Evolutionary conservation across 92 coral and sea anemone species (phyloP).

Genomic region (Parazoanthus swiftii): DNA sequence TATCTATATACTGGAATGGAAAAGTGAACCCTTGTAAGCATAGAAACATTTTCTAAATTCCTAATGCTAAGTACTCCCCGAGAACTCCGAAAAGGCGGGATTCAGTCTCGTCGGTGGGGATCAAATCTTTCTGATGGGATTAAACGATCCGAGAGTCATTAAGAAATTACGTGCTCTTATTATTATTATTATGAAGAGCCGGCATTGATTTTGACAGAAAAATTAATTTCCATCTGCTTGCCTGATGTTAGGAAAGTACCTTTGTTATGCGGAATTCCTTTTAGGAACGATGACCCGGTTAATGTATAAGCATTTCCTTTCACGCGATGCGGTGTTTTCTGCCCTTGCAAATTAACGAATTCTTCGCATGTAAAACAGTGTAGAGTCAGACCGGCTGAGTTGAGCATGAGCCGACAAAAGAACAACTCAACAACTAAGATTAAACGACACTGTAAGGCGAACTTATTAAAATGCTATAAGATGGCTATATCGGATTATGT

Average conservation of each 20-base stretch:
- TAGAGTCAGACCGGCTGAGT: neutral
- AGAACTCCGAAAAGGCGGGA: neutral
- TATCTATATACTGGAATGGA: neutral
- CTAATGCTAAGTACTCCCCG: neutral
- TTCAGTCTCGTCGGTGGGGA: neutral
- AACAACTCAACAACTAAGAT: constrained; percentile 25
- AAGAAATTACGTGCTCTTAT: neutral
- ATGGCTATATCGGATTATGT: constrained; percentile 23
- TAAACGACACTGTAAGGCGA: neutral
- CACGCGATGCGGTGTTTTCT: neutral
- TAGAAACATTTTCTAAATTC: neutral
- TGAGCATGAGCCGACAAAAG: constrained; percentile 10
- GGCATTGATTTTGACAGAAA: neutral
- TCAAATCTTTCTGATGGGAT: neutral
- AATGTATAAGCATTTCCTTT: constrained; percentile 31
- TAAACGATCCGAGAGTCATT: neutral
- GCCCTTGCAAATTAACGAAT: constrained; percentile 20
- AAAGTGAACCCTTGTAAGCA: neutral
- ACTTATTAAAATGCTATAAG: constrained; percentile 33
- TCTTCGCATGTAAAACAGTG: constrained; percentile 2
- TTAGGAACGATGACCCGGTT: neutral
- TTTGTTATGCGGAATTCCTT: constrained; percentile 35
- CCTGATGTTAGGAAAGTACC: neutral
- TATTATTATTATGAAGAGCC: neutral
- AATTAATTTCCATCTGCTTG: constrained; percentile 12